A percentile compares a stretch with the other conserved stretches of the same genome.
phyloP scores from a whole-genome alignment of 2,113 vertebrate species.

The Neolamprologus kungweensis region DNA sequence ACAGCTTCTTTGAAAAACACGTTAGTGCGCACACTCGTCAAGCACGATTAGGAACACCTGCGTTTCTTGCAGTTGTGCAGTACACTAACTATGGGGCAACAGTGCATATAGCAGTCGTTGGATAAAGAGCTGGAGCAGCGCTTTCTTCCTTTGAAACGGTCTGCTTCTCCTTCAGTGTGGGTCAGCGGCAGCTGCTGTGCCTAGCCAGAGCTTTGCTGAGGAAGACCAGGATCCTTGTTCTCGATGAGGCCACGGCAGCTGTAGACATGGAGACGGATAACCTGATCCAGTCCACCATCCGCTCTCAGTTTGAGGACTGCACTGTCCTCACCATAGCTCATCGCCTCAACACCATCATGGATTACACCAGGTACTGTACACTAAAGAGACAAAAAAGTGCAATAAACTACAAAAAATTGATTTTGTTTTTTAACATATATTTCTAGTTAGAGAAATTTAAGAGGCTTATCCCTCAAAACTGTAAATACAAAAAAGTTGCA shows the following conservation, averaged over 20 bases:
- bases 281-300: conserved; percentile 92
- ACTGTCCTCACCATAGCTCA: conserved; percentile 95
- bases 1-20: neutral
- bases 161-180: conserved; percentile 67
- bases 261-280: conserved; percentile 92
- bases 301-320: conserved; percentile 85
- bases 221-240: conserved; percentile 89
- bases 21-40: neutral
- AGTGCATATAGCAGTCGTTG: neutral
- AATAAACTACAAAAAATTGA: no score
- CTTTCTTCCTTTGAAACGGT: neutral
- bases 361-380: conserved; percentile 80
- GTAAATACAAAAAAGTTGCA: no score
- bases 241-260: conserved; percentile 94
- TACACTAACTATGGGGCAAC: neutral
- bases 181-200: conserved; percentile 91
- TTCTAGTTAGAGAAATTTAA: no score
- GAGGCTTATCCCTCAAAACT: no score
- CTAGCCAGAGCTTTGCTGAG: conserved; percentile 89
- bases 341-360: conserved; percentile 92
- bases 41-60: neutral
- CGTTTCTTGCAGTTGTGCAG: neutral
- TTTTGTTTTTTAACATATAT: no score
- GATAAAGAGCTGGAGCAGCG: neutral
- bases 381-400: neutral